Evolutionary conservation across 2,113 vertebrate genomes (phyloP), one percentile per base, ranked within the genome.

Genomic region (Pogonocichla stellata): DNA sequence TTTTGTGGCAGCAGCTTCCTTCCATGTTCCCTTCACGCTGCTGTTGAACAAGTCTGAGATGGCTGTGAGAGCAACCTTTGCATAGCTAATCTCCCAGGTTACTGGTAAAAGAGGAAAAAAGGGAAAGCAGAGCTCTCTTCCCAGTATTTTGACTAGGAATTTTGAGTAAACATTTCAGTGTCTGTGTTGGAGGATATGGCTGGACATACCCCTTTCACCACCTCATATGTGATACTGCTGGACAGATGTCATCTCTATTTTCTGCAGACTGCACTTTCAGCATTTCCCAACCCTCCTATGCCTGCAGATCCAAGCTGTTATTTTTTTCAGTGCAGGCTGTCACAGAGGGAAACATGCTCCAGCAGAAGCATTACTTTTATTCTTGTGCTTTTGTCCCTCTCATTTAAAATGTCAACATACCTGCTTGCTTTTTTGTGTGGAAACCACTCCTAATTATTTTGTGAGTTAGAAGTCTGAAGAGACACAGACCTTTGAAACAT

Each of bases 391-490:
- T 95, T 83, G 54, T 51, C 81, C 50, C 65, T 28, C 40, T 83
- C 34, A 17, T 73, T 85, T 91, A 58, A 89, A 93, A 91, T 62
- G 26, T 75, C 74, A 82, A 38, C 10, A 3, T 94, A 69, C 75
- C 89, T 95, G 20, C 89, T 80, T 73, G 50, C 33, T 81, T 72
- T 90, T 84, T 91, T 50, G 36, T 40, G 29, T 54, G 26, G 47
- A 61, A n/a, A 14, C 18, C 25, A 34, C 28, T 5, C 2, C 19
- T 53, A 73, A 50, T 43, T 70, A 36, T 90, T 94, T 96, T 38
- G 67, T 88, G 85, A 93, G 40, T 67, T 85, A 70, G 50, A 86
- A 90, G 62, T 54, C 81, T 92, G 79, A 96, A 92, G 74, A 94
- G 50, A 92, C 74, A 31, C 54, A 80, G 58, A 29, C 19, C 51